Conservation (phyloP, 2,797 vertebrate genomes). For the Acanthurus tractus region DNA sequence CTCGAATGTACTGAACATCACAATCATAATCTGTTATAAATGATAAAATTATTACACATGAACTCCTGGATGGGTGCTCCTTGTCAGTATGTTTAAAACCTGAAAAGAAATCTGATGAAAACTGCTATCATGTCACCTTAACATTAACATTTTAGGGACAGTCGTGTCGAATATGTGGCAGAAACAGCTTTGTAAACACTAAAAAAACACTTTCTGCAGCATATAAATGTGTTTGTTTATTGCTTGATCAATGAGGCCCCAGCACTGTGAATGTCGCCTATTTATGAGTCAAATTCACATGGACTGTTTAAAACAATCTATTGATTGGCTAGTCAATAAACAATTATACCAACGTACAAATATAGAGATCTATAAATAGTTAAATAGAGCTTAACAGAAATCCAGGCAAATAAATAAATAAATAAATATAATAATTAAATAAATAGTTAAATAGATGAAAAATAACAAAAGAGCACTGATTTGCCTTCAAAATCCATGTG, state of each 20-base stretch:
- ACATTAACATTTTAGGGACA: constrained; percentile 30
- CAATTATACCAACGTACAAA: constrained; percentile 69
- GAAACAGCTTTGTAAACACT: constrained; percentile 27
- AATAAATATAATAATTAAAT: constrained; percentile 54
- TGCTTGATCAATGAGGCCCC: constrained; percentile 69
- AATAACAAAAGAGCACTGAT: constrained; percentile 61
- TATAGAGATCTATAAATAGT: constrained; percentile 69
- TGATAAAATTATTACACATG: constrained; percentile 27
- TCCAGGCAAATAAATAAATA: constrained; percentile 52
- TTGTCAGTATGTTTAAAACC: constrained; percentile 33
- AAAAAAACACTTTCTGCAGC: constrained; percentile 25
- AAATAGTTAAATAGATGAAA: constrained; percentile 61
- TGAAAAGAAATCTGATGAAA: constrained; percentile 19
- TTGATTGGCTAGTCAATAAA: constrained; percentile 58
- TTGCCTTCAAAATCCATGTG: constrained; percentile 58
- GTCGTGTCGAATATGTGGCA: constrained; percentile 24
- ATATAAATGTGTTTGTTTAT: constrained; percentile 63
- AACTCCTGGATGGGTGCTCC: constrained; percentile 19
- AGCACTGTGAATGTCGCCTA: constrained; percentile 23
- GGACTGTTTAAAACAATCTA: constrained; percentile 51
- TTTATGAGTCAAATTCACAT: constrained; percentile 58
- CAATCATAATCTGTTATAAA: constrained; percentile 54
- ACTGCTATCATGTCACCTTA: constrained; percentile 33
- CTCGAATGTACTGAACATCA: constrained; percentile 60
- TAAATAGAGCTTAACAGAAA: constrained; percentile 41